Percentiles rank a stretch among this genome's conserved stretches.
These are phyloP conservation scores for Rhysida immarginata DNA, from an alignment of 1,140 invertebrate genomes.

Conservation along the genomic window DNA sequence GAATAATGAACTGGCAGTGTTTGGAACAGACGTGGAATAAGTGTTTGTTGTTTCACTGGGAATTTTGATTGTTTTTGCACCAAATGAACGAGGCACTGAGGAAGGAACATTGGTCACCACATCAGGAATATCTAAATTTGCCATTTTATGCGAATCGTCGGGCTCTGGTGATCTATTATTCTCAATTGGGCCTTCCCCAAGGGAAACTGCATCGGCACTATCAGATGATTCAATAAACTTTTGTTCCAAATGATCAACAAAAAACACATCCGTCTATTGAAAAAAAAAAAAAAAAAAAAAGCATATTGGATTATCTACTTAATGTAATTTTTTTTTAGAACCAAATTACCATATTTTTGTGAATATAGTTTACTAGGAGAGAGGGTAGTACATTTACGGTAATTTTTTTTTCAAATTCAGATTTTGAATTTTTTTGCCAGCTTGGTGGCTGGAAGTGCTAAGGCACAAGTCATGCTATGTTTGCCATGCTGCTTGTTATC, in stretches of 20 bases:
- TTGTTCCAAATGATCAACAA: constrained; percentile 2
- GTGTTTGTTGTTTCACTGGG: neutral
- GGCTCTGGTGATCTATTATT: neutral
- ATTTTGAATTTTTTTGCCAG: no score
- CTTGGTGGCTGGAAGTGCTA: no score
- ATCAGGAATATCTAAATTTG: neutral
- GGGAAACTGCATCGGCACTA: constrained; percentile 23
- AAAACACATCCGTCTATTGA: neutral
- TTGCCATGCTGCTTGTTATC: no score
- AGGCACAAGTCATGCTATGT: no score
- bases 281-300: neutral
- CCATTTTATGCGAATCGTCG: neutral
- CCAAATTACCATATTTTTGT: no score
- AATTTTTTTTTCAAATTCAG: no score
- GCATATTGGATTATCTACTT: neutral
- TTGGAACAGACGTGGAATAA: neutral
- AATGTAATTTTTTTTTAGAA: no score
- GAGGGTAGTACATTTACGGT: no score
- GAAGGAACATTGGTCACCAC: neutral
- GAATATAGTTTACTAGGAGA: no score
- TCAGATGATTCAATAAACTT: constrained; percentile 17
- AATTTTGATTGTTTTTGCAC: neutral
- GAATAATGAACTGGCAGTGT: no score
- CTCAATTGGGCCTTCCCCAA: constrained; percentile 14
- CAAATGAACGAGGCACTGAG: neutral